Conservation (phyloP, 1,140 invertebrate genomes). For the Calephelis virginiensis region DNA sequence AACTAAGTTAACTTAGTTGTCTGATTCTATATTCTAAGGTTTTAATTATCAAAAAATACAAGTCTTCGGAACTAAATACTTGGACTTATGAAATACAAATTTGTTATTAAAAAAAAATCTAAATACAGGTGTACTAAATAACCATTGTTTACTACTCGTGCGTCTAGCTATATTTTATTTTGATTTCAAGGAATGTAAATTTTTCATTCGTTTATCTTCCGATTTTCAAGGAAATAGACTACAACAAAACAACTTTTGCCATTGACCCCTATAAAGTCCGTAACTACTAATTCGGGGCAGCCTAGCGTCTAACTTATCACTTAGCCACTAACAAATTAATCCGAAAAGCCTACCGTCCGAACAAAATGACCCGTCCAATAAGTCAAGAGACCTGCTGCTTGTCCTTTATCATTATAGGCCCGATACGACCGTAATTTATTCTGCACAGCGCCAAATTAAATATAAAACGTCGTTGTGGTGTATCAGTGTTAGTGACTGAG, state of each 20-base stretch:
- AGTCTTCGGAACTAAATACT: too few species aligned
- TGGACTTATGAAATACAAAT: too few species aligned
- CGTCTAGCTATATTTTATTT: too few species aligned
- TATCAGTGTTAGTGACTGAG: conserved; percentile 77
- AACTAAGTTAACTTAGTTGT: too few species aligned
- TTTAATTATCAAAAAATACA: too few species aligned
- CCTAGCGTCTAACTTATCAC: conserved; percentile 65
- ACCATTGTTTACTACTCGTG: too few species aligned
- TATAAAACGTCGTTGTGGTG: conserved; percentile 76
- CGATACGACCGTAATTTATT: conserved; percentile 76
- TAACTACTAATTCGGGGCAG: conserved; percentile 49
- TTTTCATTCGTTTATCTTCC: not conserved
- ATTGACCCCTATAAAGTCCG: conserved; percentile 40
- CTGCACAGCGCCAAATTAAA: conserved; percentile 74
- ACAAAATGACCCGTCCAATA: conserved; percentile 62
- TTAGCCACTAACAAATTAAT: conserved; percentile 72
- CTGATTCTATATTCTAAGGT: too few species aligned
- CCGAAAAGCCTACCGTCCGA: conserved; percentile 59
- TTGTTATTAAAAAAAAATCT: too few species aligned
- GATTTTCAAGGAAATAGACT: conserved; percentile 29
- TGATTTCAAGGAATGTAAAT: not conserved
- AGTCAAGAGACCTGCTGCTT: conserved; percentile 56
- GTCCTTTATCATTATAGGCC: conserved; percentile 66
- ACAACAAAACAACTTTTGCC: conserved; percentile 31
- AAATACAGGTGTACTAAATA: too few species aligned